Base-by-base conservation (phyloP, 2,113 vertebrate genomes). In the Hystrix brachyura region DNA sequence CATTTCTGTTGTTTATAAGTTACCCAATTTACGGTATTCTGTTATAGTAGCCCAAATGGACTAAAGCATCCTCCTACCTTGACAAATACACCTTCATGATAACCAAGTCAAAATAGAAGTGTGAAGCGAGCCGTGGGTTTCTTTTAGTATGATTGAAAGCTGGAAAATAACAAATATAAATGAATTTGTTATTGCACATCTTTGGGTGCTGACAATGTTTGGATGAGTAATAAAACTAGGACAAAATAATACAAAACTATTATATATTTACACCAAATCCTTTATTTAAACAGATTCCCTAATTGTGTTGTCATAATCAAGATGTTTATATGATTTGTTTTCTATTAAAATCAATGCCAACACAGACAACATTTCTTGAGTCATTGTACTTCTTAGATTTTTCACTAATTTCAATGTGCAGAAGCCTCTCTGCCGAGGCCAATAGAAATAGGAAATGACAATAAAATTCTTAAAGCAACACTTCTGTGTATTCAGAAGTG, bases 281-380 rank as follows among this genome's bases (percentile, higher is more conserved):
- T 96, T 92, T 96, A 90, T 97, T 97, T 97, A 97, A 97, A 92
- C n/a, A 94, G 87, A 91, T 87, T 91, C 59, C 46, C 78, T 97
- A 94, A 94, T 96, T 92, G 86, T 88, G 84, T 93, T 97, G 65
- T 96, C 76, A 88, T 74, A 94, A 95, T 94, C 43, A 62, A 97
- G 90, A 87, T 96, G 90, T 96, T 97, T 94, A 92, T 67, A 72
- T 90, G 97, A 95, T 97, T 88, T 92, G 94, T 94, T 76, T 96
- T 94, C 92, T 96, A 27, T 91, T 92, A 85, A 84, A 48, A 97
- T 72, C 55, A 81, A 96, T 92, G 87, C 89, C 76, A 92, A 87
- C 76, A 48, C 67, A 78, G 92, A 87, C 67, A 85, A 85, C 92
- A 92, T 96, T 92, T 92, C 92, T 88, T 93, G 65, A 97, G 93